A percentile compares a stretch with the other conserved stretches of the same genome.
Evolutionary conservation across 2,888 invertebrate genomes (phyloP).

Genomic region (Papilio elwesi): DNA sequence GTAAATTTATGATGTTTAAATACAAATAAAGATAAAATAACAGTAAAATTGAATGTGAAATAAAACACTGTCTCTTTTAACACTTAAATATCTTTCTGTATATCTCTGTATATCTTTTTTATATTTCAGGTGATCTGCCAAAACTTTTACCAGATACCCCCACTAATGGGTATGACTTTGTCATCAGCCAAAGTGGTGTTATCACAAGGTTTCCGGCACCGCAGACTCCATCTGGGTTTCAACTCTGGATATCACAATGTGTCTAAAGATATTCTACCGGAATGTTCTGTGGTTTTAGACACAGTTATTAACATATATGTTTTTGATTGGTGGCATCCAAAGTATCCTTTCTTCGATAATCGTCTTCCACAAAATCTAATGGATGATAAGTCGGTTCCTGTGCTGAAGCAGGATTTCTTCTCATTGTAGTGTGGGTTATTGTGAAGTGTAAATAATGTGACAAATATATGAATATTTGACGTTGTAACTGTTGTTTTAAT

Average conservation of each 20-base stretch:
- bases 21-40: too few relatives aligned
- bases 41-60: too few relatives aligned
- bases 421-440: constrained; percentile 55
- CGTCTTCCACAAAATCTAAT: constrained; percentile 53
- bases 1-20: too few relatives aligned
- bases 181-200: constrained; percentile 81
- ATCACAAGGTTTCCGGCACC: constrained; percentile 81
- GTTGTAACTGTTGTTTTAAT: constrained; percentile 13
- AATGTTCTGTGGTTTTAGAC: constrained; percentile 64
- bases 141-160: constrained; percentile 82
- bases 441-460: constrained; percentile 41
- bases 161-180: constrained; percentile 85
- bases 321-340: constrained; percentile 88
- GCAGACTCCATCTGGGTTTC: constrained; percentile 83
- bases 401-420: constrained; percentile 67
- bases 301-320: constrained; percentile 64
- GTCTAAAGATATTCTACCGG: constrained; percentile 61
- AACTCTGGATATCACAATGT: constrained; percentile 61
- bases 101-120: neutral
- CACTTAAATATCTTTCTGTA: too few relatives aligned
- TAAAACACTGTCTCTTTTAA: too few relatives aligned
- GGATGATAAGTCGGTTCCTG: constrained; percentile 62
- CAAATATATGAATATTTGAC: constrained; percentile 22
- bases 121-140: constrained; percentile 81
- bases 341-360: constrained; percentile 68